Percentiles rank a stretch among this genome's conserved stretches.
Conservation (phyloP, 2,888 invertebrate species). For the Melipona bicolor region DNA sequence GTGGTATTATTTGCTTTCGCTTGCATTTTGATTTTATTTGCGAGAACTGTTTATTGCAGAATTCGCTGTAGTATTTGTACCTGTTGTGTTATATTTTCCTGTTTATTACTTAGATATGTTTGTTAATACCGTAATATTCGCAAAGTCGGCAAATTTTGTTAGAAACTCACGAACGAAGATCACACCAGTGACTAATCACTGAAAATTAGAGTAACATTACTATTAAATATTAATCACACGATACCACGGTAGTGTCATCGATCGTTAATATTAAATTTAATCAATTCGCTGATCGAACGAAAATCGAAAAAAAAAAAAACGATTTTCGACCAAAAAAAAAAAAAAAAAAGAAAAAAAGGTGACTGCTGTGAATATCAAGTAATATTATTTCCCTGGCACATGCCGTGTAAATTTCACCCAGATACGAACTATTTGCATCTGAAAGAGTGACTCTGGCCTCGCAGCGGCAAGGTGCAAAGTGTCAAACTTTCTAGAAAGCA, state of each 20-base stretch:
- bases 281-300: not conserved
- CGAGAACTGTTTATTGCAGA: too few relatives aligned
- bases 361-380: not conserved
- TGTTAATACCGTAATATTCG: too few relatives aligned
- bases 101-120: not conserved
- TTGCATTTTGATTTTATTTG: too few relatives aligned
- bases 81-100: not conserved
- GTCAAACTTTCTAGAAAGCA: constrained; percentile 34
- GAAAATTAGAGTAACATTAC: too few relatives aligned
- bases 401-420: not conserved
- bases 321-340: not conserved
- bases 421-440: not conserved
- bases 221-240: too few relatives aligned
- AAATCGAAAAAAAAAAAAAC: not conserved
- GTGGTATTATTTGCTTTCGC: not conserved
- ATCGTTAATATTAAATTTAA: not conserved
- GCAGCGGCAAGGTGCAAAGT: constrained; percentile 7
- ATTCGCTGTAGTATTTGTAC: not conserved
- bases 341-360: not conserved
- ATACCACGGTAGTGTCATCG: too few relatives aligned
- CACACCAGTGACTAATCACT: too few relatives aligned
- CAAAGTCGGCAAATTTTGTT: too few relatives aligned
- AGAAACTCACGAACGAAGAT: too few relatives aligned
- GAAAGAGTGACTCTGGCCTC: constrained; percentile 2
- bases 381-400: not conserved